Percentiles rank a stretch among this genome's conserved stretches.
These are phyloP conservation scores for Paguma larvata DNA, from an alignment of 2,797 vertebrate genomes.

Conservation along the genomic window DNA sequence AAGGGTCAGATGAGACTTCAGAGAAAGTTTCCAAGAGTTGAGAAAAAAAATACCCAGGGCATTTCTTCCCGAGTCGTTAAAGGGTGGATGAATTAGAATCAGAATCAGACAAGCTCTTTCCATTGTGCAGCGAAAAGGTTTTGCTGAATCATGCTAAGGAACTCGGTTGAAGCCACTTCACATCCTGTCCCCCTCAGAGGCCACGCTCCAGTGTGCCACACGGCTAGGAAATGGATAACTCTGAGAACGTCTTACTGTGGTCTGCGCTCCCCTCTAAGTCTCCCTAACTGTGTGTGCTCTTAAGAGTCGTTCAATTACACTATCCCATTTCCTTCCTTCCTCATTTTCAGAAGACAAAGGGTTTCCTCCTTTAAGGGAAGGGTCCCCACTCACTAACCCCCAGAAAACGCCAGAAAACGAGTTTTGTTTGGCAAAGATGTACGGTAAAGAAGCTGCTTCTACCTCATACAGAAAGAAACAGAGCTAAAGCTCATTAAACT, in stretches of 20 bases:
- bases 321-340: conserved; percentile 45
- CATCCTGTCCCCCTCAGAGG: background rate
- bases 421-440: background rate
- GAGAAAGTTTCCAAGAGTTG: background rate
- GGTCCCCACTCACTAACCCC: background rate
- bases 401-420: background rate
- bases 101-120: background rate
- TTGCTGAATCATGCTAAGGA: conserved; percentile 67
- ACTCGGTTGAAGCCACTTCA: background rate
- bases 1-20: background rate
- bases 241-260: background rate
- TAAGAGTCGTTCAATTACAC: conserved; percentile 50
- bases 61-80: background rate
- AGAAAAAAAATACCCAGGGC: background rate
- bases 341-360: conserved; percentile 67
- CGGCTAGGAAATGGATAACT: background rate
- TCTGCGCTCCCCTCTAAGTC: background rate
- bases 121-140: background rate
- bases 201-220: background rate
- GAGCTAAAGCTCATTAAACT: background rate
- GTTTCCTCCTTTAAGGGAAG: conserved; percentile 40
- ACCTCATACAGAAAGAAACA: background rate
- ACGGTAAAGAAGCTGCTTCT: background rate
- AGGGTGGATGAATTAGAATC: background rate
- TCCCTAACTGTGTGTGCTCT: background rate